These are phyloP conservation scores for Luffia ferchaultella DNA, from an alignment of 2,888 invertebrate species.

Conservation along the genomic window DNA sequence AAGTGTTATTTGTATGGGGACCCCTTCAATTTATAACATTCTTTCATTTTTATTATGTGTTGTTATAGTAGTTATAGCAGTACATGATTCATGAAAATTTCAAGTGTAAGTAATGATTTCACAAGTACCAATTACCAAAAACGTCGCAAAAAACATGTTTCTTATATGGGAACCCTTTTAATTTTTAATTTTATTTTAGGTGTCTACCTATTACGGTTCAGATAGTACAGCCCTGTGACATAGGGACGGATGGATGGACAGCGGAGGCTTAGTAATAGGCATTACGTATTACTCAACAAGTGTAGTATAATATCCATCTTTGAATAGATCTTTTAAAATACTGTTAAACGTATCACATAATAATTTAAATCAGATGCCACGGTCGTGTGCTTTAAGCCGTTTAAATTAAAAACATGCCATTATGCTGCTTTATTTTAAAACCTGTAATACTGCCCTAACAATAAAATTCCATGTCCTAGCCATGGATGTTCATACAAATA, in stretches of 20 bases:
- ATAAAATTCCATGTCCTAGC: too few species aligned
- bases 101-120: not conserved
- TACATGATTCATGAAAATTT: not conserved
- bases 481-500: too few species aligned
- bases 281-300: too few species aligned
- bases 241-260: not conserved
- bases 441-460: too few species aligned
- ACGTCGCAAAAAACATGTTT: not conserved
- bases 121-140: not conserved
- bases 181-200: conserved; percentile 3
- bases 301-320: too few species aligned
- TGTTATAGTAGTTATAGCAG: not conserved
- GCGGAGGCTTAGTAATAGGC: not conserved
- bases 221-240: not conserved
- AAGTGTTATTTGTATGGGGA: not conserved
- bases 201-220: not conserved
- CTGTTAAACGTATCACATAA: too few species aligned
- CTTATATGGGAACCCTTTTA: too few species aligned
- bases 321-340: too few species aligned
- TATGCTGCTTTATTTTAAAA: too few species aligned
- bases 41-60: not conserved
- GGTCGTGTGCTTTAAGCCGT: too few species aligned
- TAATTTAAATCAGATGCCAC: too few species aligned
- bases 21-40: not conserved
- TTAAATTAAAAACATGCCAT: too few species aligned